These are phyloP conservation scores for Oegoconia quadripuncta DNA, from an alignment of 2,888 invertebrate species.

Conservation along the genomic window DNA sequence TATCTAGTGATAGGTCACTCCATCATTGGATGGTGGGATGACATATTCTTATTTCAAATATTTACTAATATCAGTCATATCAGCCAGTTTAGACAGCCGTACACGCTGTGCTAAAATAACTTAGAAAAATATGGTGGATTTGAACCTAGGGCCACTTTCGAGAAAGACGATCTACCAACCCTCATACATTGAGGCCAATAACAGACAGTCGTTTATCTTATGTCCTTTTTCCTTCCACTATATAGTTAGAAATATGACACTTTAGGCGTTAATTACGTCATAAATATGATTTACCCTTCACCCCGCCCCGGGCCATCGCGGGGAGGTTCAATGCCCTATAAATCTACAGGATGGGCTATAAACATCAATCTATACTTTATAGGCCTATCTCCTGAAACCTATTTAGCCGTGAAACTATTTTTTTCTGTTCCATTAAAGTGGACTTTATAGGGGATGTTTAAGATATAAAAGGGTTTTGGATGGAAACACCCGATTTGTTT, in stretches of 20 bases:
- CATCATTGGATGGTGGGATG: no score
- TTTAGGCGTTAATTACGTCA: constrained; percentile 2
- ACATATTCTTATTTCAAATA: no score
- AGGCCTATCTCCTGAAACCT: constrained; percentile 17
- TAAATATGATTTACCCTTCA: constrained; percentile 3
- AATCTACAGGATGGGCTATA: constrained; percentile 21
- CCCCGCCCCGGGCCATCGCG: not conserved
- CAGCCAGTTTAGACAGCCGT: no score
- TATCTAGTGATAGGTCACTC: no score
- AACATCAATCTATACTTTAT: constrained; percentile 16
- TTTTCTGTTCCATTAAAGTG: not conserved
- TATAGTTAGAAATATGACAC: not conserved
- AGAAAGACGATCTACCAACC: no score
- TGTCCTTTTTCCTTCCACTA: not conserved
- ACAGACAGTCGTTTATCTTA: no score
- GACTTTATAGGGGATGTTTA: not conserved
- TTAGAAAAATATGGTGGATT: no score
- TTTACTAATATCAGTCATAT: no score
- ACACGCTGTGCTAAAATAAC: no score
- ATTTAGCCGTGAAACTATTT: constrained; percentile 18
- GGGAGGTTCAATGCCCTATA: constrained; percentile 8
- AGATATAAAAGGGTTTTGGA: not conserved
- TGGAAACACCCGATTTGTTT: no score
- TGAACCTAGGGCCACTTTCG: no score
- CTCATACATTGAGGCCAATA: no score